Evolutionary conservation across 2,113 vertebrate species (phyloP).

Genomic region (Odontophorus gujanensis): DNA sequence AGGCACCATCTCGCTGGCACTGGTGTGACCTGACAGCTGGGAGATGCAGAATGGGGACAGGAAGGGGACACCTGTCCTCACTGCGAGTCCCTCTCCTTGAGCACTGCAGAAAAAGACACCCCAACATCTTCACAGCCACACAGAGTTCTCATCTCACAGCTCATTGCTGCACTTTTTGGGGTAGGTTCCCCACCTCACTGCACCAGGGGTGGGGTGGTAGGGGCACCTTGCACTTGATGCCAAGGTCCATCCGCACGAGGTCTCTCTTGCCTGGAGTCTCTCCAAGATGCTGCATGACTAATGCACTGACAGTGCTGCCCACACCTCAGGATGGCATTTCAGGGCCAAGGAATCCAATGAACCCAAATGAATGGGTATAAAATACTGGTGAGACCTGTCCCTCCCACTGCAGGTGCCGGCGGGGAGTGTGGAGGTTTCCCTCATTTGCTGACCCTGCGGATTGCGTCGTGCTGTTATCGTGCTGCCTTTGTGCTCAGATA

Average conservation of each 20-base stretch:
- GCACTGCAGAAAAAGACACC: too few species aligned
- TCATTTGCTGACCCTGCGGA: not conserved
- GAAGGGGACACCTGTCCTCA: not conserved
- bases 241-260: accelerated
- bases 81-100: not conserved
- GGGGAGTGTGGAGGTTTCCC: not conserved
- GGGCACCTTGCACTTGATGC: accelerated
- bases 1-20: not conserved
- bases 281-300: not conserved
- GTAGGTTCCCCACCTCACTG: not conserved
- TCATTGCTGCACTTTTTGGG: not conserved
- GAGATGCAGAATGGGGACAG: not conserved
- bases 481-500: not conserved
- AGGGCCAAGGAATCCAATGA: not conserved
- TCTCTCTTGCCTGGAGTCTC: not conserved
- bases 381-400: accelerated
- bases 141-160: too few species aligned
- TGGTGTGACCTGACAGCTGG: not conserved
- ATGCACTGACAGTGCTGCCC: not conserved
- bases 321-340: not conserved
- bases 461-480: not conserved
- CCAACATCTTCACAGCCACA: too few species aligned
- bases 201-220: not conserved
- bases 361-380: not conserved
- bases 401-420: not conserved